A percentile compares a stretch with the other conserved stretches of the same genome.
Evolutionary conservation across 2,888 invertebrate genomes (phyloP).

Genomic region (Ormyrus pomaceus): DNA sequence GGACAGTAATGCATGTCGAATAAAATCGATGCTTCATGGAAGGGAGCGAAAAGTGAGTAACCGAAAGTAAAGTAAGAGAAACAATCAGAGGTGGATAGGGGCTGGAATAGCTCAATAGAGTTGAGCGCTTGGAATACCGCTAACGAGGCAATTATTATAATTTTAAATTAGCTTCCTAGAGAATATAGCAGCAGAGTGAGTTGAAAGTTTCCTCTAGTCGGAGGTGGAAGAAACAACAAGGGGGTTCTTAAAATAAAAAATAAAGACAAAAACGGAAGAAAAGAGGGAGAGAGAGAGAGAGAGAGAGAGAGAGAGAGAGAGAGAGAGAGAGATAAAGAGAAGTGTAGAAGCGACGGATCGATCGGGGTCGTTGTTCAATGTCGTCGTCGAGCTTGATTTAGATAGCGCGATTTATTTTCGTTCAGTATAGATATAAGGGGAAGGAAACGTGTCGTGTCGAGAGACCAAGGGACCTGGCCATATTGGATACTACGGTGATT

Average conservation of each 20-base stretch:
- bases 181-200: no score
- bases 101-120: no score
- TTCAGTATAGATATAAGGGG: constrained; percentile 58
- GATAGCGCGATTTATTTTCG: constrained; percentile 66
- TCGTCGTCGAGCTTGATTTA: constrained; percentile 64
- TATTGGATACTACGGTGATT: constrained; percentile 64
- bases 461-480: constrained; percentile 59
- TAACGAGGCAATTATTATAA: no score
- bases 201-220: not conserved
- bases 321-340: constrained; percentile 40
- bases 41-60: no score
- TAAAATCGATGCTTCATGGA: no score
- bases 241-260: not conserved
- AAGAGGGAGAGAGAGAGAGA: constrained; percentile 27
- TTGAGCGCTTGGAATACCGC: no score
- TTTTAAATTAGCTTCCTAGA: no score
- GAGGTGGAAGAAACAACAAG: not conserved
- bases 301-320: constrained; percentile 26
- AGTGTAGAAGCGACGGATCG: constrained; percentile 52
- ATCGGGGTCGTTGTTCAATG: constrained; percentile 64
- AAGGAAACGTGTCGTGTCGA: constrained; percentile 55
- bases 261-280: constrained; percentile 4
- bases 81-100: no score
- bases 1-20: no score
- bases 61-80: no score